Percentiles rank a stretch among this genome's conserved stretches.
These are phyloP conservation scores for Anguilla japonica DNA, from an alignment of 2,113 vertebrate genomes.

Conservation along the genomic window DNA sequence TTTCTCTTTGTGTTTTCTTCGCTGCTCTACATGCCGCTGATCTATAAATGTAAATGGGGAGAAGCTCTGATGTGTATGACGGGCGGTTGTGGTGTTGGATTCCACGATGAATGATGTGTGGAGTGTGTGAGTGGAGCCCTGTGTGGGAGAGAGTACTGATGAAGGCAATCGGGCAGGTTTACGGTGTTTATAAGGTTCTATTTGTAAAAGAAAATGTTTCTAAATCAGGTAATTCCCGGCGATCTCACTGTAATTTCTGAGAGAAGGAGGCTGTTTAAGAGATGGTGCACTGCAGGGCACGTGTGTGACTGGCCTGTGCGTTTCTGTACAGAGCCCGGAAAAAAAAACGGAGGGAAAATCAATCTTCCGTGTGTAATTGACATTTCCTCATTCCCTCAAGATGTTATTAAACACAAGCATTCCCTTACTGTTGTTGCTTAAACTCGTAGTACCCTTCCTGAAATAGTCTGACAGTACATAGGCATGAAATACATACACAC, in stretches of 20 bases:
- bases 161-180: background rate
- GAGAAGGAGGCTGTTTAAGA: background rate
- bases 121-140: background rate
- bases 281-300: background rate
- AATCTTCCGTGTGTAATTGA: slow-evolving; percentile 49
- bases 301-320: background rate
- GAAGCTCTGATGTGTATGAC: background rate
- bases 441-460: background rate
- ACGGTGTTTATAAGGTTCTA: background rate
- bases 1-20: background rate
- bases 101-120: background rate
- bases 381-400: slow-evolving; percentile 45
- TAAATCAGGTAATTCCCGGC: background rate
- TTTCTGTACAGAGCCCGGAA: background rate
- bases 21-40: background rate
- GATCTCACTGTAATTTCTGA: background rate
- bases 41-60: background rate
- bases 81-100: background rate
- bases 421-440: slow-evolving; percentile 4
- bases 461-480: slow-evolving; percentile 39
- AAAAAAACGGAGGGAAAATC: slow-evolving; percentile 30
- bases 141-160: too few relatives aligned
- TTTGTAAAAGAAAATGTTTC: background rate
- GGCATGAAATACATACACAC: slow-evolving; percentile 16
- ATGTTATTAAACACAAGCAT: slow-evolving; percentile 46